Conservation (phyloP, 1,140 invertebrate genomes). For the Coelopa frigida region DNA sequence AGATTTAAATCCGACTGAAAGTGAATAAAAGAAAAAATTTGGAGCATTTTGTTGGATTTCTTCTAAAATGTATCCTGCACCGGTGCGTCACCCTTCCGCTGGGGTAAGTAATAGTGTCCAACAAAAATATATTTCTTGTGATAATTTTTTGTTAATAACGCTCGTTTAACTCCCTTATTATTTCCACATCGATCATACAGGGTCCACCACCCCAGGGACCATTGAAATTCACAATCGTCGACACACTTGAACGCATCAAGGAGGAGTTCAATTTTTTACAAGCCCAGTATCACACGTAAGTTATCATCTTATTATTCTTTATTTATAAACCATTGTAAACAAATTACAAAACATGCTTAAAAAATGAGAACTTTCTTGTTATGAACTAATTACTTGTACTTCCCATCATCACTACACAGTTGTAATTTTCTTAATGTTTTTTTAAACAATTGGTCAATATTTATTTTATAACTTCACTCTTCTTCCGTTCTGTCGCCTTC, state of each 20-base stretch:
- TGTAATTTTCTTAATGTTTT: too few relatives aligned
- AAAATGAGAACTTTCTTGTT: too few relatives aligned
- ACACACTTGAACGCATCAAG: slow-evolving; percentile 96
- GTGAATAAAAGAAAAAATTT: too few relatives aligned
- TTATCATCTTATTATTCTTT: too few relatives aligned
- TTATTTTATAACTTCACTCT: not conserved
- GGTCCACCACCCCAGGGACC: slow-evolving; percentile 83
- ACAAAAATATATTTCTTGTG: not conserved
- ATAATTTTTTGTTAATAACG: slow-evolving; percentile 4
- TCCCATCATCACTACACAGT: too few relatives aligned
- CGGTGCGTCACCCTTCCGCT: slow-evolving; percentile 43
- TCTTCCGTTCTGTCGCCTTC: not conserved
- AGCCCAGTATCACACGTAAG: slow-evolving; percentile 97
- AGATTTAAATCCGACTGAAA: not conserved
- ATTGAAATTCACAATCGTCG: slow-evolving; percentile 92
- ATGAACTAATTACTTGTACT: too few relatives aligned
- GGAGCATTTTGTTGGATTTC: too few relatives aligned
- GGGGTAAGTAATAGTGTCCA: slow-evolving; percentile 33
- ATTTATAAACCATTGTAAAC: too few relatives aligned
- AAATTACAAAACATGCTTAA: too few relatives aligned
- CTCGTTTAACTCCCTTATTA: slow-evolving; percentile 3
- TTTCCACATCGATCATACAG: slow-evolving; percentile 45
- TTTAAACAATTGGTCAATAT: too few relatives aligned
- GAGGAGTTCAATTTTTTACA: slow-evolving; percentile 98
- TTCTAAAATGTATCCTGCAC: slow-evolving; percentile 44